These are phyloP conservation scores for Porites divaricata DNA, from an alignment of 92 coral and sea anemone genomes.

Conservation along the genomic window DNA sequence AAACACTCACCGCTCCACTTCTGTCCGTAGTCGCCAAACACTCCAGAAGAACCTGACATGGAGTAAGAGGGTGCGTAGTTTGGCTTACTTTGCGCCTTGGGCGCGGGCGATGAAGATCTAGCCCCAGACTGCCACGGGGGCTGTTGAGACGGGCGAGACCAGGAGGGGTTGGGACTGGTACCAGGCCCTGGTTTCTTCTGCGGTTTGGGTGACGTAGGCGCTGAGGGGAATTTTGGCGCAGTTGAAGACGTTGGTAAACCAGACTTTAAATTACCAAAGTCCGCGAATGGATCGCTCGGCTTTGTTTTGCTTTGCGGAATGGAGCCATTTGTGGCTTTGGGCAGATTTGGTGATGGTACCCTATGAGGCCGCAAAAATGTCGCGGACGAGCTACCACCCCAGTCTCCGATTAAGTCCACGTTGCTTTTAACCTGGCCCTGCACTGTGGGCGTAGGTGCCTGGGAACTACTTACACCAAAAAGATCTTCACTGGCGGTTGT, in stretches of 20 bases:
- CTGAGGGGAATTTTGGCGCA: constrained; percentile 57
- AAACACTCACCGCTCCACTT: constrained; percentile 38
- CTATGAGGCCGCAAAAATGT: constrained; percentile 74
- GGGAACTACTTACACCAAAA: constrained; percentile 35
- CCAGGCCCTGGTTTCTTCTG: constrained; percentile 58
- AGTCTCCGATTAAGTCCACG: constrained; percentile 77
- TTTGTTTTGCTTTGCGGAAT: constrained; percentile 37
- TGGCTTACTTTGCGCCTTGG: constrained; percentile 71
- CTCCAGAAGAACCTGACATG: constrained; percentile 68
- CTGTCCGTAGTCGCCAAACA: constrained; percentile 95
- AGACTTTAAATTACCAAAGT: constrained; percentile 78
- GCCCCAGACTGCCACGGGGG: constrained; percentile 57
- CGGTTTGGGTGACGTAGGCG: constrained; percentile 34
- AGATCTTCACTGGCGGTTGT: constrained; percentile 27
- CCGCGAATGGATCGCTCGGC: constrained; percentile 91
- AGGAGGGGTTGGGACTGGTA: constrained; percentile 56
- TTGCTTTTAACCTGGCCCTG: constrained; percentile 35
- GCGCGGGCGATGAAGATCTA: constrained; percentile 56
- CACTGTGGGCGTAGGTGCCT: constrained; percentile 8
- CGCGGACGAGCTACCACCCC: constrained; percentile 62
- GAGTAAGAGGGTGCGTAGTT: constrained; percentile 85
- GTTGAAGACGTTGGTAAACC: constrained; percentile 57
- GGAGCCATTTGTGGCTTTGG: constrained; percentile 11
- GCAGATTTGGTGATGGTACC: constrained; percentile 60
- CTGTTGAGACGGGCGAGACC: constrained; percentile 73